These are phyloP conservation scores for Brachynemurus nebulosus DNA, from an alignment of 2,888 invertebrate species.

Conservation along the genomic window DNA sequence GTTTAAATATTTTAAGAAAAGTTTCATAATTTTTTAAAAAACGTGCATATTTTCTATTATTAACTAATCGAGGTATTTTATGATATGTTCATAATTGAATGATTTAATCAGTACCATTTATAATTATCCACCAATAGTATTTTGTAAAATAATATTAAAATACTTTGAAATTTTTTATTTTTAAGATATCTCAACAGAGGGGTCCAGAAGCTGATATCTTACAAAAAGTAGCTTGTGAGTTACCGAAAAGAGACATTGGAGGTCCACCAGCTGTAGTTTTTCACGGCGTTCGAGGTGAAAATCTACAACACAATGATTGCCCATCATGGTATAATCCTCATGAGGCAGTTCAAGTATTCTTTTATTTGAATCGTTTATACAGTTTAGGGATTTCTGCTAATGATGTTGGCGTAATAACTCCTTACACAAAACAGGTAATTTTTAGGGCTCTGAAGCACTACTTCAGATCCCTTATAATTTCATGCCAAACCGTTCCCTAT, in stretches of 20 bases:
- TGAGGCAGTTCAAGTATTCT: conserved; percentile 55
- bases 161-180: no score
- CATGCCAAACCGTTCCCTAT: no score
- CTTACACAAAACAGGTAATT: conserved; percentile 78
- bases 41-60: no score
- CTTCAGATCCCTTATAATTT: no score
- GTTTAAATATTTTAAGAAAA: no score
- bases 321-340: conserved; percentile 84
- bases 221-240: conserved; percentile 26
- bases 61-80: no score
- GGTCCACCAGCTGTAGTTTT: conserved; percentile 48
- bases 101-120: no score
- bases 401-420: conserved; percentile 83
- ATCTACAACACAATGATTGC: conserved; percentile 57
- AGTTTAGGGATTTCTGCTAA: conserved; percentile 44
- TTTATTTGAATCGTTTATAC: conserved; percentile 51
- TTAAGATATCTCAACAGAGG: conserved; percentile 28
- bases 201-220: conserved; percentile 33
- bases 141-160: no score
- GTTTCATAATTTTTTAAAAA: no score
- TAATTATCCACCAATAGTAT: no score
- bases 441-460: not conserved
- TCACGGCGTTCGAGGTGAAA: conserved; percentile 54
- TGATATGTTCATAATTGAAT: no score
- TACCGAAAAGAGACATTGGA: conserved; percentile 26